These are phyloP conservation scores for Platycheirus albimanus DNA, from an alignment of 2,888 invertebrate genomes.

Conservation along the genomic window DNA sequence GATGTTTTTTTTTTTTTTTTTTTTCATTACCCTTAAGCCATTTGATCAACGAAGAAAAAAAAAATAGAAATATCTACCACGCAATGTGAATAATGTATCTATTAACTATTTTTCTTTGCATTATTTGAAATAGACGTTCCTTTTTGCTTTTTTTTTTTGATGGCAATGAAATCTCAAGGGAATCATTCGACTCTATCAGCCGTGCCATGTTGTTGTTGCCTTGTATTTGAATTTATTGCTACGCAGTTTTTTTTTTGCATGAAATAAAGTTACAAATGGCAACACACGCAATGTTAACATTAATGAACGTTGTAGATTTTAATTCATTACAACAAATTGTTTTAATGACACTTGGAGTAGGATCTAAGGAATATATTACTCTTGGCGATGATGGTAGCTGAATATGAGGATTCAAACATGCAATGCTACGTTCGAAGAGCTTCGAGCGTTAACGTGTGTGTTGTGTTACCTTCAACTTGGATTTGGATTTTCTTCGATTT, in stretches of 20 bases:
- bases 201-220: constrained; percentile 44
- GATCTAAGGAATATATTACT: constrained; percentile 14
- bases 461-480: background rate
- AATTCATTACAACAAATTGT: constrained; percentile 64
- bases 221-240: constrained; percentile 45
- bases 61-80: constrained; percentile 20
- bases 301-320: constrained; percentile 48
- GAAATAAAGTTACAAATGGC: constrained; percentile 49
- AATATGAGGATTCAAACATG: constrained; percentile 21
- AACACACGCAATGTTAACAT: constrained; percentile 59
- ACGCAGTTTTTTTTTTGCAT: constrained; percentile 3
- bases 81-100: constrained; percentile 44
- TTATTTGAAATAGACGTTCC: too few relatives aligned
- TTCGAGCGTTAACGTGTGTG: background rate
- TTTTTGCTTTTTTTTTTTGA: constrained; percentile 20
- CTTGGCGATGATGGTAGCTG: constrained; percentile 3
- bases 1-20: constrained; percentile 14
- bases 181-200: constrained; percentile 28
- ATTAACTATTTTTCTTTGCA: background rate
- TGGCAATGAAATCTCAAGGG: constrained; percentile 66
- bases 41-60: background rate
- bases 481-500: too few relatives aligned
- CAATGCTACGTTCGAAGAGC: background rate
- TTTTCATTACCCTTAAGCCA: constrained; percentile 38
- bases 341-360: constrained; percentile 56